These are phyloP conservation scores for Teleogryllus occipitalis DNA, from an alignment of 1,140 invertebrate species.

Conservation along the genomic window DNA sequence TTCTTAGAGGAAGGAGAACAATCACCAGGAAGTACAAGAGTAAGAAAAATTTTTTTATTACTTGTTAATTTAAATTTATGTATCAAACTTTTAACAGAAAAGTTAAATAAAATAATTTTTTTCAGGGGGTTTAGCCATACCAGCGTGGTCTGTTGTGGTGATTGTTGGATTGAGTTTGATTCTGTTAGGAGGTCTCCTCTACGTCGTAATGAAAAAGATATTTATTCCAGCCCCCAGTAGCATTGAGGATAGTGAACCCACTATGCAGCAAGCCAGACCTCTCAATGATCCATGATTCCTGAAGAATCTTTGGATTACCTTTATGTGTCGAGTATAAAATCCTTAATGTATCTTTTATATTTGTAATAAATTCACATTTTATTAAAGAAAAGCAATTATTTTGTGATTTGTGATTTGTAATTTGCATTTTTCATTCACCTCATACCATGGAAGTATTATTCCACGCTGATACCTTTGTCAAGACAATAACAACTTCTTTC, in stretches of 20 bases:
- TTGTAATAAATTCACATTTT: no score
- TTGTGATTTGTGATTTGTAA: no score
- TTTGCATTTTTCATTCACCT: no score
- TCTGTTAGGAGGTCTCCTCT: conserved; percentile 53
- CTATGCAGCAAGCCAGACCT: no score
- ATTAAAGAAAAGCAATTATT: no score
- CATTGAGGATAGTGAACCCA: not conserved
- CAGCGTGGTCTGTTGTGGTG: conserved; percentile 62
- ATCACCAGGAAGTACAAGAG: conserved; percentile 63
- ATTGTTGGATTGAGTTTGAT: conserved; percentile 56
- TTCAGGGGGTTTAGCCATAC: conserved; percentile 54
- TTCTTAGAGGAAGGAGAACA: conserved; percentile 61
- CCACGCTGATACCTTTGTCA: no score
- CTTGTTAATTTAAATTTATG: conserved; percentile 14
- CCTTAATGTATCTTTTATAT: no score
- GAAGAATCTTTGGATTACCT: no score
- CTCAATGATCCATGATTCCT: no score
- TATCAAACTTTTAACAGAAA: conserved; percentile 12
- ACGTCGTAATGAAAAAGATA: conserved; percentile 54
- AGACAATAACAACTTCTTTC: no score
- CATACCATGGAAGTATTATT: no score
- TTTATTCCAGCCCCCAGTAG: conserved; percentile 37
- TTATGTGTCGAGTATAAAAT: no score
- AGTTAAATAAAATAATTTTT: conserved; percentile 28
- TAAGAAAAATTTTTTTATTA: conserved; percentile 42